Conservation (phyloP, 2,113 vertebrate genomes). For the Ovis canadensis region DNA sequence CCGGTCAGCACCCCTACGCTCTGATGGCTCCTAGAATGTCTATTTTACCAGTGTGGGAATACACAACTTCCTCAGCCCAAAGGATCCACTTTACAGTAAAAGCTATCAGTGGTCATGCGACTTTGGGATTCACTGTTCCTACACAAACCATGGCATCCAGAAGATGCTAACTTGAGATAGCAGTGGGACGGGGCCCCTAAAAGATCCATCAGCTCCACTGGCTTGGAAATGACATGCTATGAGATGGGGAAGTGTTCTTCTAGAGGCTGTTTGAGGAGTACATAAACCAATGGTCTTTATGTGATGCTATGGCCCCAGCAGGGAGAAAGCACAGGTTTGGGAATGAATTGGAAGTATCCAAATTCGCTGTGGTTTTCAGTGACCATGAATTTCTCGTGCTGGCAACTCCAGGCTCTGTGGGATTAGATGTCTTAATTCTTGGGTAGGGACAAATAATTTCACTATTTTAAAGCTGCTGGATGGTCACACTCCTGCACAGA, state of each 20-base stretch:
- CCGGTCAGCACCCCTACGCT: not conserved
- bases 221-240: not conserved
- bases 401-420: not conserved
- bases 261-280: not conserved
- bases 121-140: not conserved
- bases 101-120: not conserved
- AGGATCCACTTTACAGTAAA: not conserved
- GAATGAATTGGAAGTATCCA: not conserved
- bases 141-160: not conserved
- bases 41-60: not conserved
- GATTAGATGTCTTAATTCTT: not conserved
- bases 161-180: not conserved
- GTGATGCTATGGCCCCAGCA: not conserved
- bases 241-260: not conserved
- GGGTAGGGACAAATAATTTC: not conserved
- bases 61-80: not conserved
- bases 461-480: not conserved
- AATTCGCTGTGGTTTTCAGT: not conserved
- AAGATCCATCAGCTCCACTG: not conserved
- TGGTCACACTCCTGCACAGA: not conserved
- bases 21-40: not conserved
- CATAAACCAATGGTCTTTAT: not conserved
- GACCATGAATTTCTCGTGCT: not conserved
- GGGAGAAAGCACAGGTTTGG: not conserved
- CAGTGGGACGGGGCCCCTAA: not conserved